Evolutionary conservation across 35 echinoderm and acorn worm species (phyloP).

Genomic region (Hemicentrotus pulcherrimus): DNA sequence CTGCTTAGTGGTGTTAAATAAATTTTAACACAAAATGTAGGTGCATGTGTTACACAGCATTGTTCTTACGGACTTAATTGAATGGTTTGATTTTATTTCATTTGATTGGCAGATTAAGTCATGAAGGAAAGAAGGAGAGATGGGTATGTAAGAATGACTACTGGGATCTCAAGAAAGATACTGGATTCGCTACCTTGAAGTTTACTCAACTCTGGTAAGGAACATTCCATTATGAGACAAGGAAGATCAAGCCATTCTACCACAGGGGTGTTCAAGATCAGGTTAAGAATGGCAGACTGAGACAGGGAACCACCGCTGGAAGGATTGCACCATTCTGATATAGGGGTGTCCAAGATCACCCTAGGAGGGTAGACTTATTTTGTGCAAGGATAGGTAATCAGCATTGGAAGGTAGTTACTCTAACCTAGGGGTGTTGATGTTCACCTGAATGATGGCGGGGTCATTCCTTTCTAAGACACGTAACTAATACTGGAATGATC

Average conservation of each 20-base stretch:
- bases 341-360: not conserved
- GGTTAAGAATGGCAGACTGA: too few relatives aligned
- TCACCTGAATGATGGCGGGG: not conserved
- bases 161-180: slow-evolving; percentile 75
- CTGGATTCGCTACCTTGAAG: slow-evolving; percentile 57
- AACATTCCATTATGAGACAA: not conserved
- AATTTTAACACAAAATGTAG: too few relatives aligned
- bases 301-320: not conserved
- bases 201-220: slow-evolving; percentile 37
- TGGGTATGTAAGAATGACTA: slow-evolving; percentile 92
- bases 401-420: not conserved
- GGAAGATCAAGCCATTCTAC: not conserved
- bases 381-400: not conserved
- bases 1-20: too few relatives aligned
- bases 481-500: not conserved
- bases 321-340: not conserved
- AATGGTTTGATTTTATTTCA: not conserved
- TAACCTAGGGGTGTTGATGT: not conserved
- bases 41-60: too few relatives aligned
- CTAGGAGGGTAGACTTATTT: not conserved
- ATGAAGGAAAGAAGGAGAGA: slow-evolving; percentile 76
- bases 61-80: too few relatives aligned
- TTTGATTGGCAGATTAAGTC: slow-evolving; percentile 56
- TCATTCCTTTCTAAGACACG: not conserved
- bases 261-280: not conserved